phyloP scores from a whole-genome alignment of 2,113 vertebrate species.

The Oophaga pumilio region DNA sequence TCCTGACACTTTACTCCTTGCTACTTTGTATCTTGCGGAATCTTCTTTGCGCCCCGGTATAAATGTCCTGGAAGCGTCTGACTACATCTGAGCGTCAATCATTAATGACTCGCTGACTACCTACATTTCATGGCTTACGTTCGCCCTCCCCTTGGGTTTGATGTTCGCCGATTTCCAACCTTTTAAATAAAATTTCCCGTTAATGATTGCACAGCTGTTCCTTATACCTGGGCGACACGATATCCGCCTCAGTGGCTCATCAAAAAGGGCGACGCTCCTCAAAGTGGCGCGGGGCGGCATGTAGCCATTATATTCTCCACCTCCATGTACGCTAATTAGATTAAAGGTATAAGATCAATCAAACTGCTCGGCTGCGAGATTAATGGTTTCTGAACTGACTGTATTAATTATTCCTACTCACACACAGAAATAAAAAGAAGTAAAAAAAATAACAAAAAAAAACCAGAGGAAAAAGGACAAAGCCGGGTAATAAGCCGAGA shows the following conservation, averaged over 20 bases:
- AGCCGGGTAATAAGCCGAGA: neutral
- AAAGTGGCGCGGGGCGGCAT: conserved; percentile 47
- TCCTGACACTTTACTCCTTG: neutral
- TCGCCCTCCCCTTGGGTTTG: conserved; percentile 40
- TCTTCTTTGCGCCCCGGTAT: neutral
- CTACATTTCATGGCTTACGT: neutral
- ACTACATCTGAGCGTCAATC: conserved; percentile 21
- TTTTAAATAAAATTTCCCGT: conserved; percentile 58
- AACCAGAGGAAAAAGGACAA: neutral
- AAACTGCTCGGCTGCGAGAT: conserved; percentile 66
- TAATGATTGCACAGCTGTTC: conserved; percentile 47
- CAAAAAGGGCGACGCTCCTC: conserved; percentile 58
- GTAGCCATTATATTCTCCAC: conserved; percentile 64
- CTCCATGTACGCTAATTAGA: conserved; percentile 68
- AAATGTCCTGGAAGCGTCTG: neutral
- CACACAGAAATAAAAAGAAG: conserved; percentile 61
- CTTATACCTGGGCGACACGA: conserved; percentile 18
- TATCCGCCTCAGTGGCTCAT: conserved; percentile 29
- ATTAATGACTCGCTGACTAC: conserved; percentile 40
- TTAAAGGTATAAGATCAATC: conserved; percentile 74
- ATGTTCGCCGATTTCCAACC: conserved; percentile 49
- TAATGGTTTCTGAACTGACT: conserved; percentile 70
- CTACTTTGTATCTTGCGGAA: neutral
- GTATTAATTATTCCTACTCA: conserved; percentile 71
- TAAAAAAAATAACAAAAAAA: conserved; percentile 55